Conservation (phyloP, 2,113 vertebrate genomes). For the Gadus chalcogrammus region DNA sequence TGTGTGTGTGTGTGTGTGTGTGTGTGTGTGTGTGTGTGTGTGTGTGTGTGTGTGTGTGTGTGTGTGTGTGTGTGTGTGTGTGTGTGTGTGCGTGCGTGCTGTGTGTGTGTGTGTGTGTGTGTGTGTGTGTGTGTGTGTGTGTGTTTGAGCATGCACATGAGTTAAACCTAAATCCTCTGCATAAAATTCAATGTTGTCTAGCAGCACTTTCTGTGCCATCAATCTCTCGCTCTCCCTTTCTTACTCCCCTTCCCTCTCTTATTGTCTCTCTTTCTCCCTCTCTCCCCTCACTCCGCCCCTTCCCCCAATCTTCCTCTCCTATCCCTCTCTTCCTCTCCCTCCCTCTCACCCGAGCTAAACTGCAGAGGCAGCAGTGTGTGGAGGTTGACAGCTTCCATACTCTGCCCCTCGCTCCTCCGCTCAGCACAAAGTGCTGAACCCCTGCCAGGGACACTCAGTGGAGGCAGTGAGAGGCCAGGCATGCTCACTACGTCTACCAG, state of each 20-base stretch:
- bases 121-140: neutral
- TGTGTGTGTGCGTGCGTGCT: conserved; percentile 4
- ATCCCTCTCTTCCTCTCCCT: conserved; percentile 20
- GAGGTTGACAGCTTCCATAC: conserved; percentile 62
- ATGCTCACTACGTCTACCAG: too few species aligned
- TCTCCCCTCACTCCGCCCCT: neutral
- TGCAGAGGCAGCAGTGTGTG: conserved; percentile 64
- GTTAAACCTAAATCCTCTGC: neutral
- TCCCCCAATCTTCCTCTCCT: conserved; percentile 41
- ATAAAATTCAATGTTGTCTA: conserved; percentile 10
- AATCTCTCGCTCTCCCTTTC: conserved; percentile 36
- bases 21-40: neutral
- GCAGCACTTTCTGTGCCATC: conserved; percentile 33
- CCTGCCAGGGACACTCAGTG: neutral
- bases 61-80: neutral
- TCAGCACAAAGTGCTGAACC: neutral
- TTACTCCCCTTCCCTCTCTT: neutral
- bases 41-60: neutral
- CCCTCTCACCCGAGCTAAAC: conserved; percentile 16
- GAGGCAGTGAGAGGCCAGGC: neutral
- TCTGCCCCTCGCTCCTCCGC: conserved; percentile 1
- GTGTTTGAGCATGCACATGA: neutral
- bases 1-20: neutral
- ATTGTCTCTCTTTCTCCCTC: too few species aligned
- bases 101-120: neutral